phyloP scores from a whole-genome alignment of 2,888 invertebrate species.

The Spodoptera exigua region DNA sequence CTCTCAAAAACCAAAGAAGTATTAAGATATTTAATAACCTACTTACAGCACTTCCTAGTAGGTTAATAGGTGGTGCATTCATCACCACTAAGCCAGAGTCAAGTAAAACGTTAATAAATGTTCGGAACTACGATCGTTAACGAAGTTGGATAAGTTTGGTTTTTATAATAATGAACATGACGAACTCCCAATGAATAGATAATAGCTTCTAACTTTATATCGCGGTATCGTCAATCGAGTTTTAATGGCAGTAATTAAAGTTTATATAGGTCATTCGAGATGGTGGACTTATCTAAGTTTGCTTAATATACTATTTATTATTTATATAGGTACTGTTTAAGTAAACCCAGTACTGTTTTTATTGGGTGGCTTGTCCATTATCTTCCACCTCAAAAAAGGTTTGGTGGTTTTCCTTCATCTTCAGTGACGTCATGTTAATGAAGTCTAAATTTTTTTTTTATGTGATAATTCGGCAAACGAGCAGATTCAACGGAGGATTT shows the following conservation, averaged over 20 bases:
- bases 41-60: too few species aligned
- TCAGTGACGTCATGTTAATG: too few species aligned
- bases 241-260: slow-evolving; percentile 22
- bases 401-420: too few species aligned
- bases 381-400: too few species aligned
- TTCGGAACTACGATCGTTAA: slow-evolving; percentile 22
- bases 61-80: not conserved
- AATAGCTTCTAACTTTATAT: slow-evolving; percentile 8
- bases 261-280: slow-evolving; percentile 29
- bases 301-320: not conserved
- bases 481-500: too few species aligned
- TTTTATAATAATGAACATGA: slow-evolving; percentile 40
- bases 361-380: too few species aligned
- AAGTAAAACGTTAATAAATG: slow-evolving; percentile 23
- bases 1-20: too few species aligned
- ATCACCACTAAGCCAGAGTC: slow-evolving; percentile 1
- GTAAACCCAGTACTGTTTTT: too few species aligned
- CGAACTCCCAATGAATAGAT: slow-evolving; percentile 31
- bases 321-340: not conserved
- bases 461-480: too few species aligned
- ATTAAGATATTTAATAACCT: too few species aligned
- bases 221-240: slow-evolving; percentile 12
- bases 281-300: not conserved
- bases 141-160: slow-evolving; percentile 28
- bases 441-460: too few species aligned